Evolutionary conservation across 2,888 invertebrate genomes (phyloP).

Genomic region (Mythimna impura): DNA sequence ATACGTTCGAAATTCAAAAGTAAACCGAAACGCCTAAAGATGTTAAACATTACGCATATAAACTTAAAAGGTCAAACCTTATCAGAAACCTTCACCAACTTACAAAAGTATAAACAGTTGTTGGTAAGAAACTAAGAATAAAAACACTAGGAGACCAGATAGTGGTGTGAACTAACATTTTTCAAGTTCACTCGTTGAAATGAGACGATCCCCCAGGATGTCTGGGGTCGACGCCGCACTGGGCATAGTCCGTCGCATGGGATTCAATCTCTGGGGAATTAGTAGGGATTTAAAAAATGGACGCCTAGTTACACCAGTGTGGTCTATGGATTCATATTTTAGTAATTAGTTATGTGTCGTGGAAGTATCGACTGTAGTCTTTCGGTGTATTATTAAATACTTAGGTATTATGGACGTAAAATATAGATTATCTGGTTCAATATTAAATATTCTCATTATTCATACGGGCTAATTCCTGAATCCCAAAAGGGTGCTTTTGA

Average conservation of each 20-base stretch:
- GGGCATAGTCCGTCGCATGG: slow-evolving; percentile 82
- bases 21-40: slow-evolving; percentile 9
- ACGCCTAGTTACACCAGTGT: slow-evolving; percentile 33
- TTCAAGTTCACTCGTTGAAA: slow-evolving; percentile 80
- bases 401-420: not conserved
- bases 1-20: not conserved
- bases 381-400: not conserved
- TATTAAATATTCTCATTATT: not conserved
- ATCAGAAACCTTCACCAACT: slow-evolving; percentile 35
- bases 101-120: slow-evolving; percentile 28
- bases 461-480: not conserved
- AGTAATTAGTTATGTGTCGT: slow-evolving; percentile 17
- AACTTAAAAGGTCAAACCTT: slow-evolving; percentile 13
- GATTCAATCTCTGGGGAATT: slow-evolving; percentile 91
- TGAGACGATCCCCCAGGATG: slow-evolving; percentile 79
- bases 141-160: slow-evolving; percentile 61
- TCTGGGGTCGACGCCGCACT: slow-evolving; percentile 71
- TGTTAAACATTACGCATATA: not conserved
- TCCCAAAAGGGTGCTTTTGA: not conserved
- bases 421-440: not conserved
- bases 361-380: not conserved
- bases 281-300: slow-evolving; percentile 76
- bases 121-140: slow-evolving; percentile 28
- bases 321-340: slow-evolving; percentile 20
- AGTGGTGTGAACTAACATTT: slow-evolving; percentile 72